Base-by-base conservation (phyloP, 2,797 vertebrate genomes). In the Leucoraja ocellata region DNA sequence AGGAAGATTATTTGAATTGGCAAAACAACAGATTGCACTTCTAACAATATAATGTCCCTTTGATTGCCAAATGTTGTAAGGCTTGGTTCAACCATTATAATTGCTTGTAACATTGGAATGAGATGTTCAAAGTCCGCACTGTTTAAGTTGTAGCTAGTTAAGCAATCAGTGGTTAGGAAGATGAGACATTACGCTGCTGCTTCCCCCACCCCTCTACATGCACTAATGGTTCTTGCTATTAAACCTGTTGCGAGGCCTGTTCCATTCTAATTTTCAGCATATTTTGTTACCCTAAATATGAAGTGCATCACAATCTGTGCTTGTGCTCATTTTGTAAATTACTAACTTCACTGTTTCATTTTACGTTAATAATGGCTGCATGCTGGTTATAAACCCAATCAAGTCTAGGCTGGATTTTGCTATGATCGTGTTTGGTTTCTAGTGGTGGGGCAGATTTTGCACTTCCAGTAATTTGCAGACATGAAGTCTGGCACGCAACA, bases 291-390 rank as follows among this genome's bases (percentile, higher is more conserved):
- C 97, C 95, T 97, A 96, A 96, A 97, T 96, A 96, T 96, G 97
- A 98, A 96, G 95, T 97, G 97, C 98, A 98, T 98, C 97, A 97
- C 97, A 97, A 96, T 97, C 96, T 97, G 96, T 98, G 98, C 98
- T 97, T 98, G 98, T 97, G 96, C 97, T 97, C 97, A 98, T 97
- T 96, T 97, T 96, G 97, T 95, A 92, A 92, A 92, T 97, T 96
- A 97, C 97, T 97, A 97, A 97, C 96, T 95, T 96, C 96, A 96
- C 96, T 96, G 96, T 96, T 96, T 96, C 68, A 93, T 68, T 93
- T 94, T 96, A 96, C 97, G 98, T 96, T 96, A 97, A 97, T 96
- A 96, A 97, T 97, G 97, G 98, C 97, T 98, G 97, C 97, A 98
- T 97, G 97, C 96, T 98, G 97, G 97, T 98, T 98, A 97, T 96